Evolutionary conservation across 2,888 invertebrate genomes (phyloP), one percentile per base, ranked within the genome.

Genomic region (Rosalia funebris): DNA sequence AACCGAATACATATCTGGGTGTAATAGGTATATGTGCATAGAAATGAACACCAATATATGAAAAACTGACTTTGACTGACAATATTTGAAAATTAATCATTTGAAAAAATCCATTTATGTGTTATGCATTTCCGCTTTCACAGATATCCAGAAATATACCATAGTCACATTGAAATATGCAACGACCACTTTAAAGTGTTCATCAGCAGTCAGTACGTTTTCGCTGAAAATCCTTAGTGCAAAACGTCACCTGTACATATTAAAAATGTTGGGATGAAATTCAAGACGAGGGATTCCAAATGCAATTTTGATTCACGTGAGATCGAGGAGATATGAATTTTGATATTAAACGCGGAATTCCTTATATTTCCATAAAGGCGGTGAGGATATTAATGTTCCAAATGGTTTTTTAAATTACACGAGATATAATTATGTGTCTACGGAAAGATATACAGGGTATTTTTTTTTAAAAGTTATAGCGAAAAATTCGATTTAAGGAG

Each of bases 271-370:
- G 42, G 37, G 34, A 41, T 41, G 14, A 42, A 50, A 57, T 50
- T 37, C 44, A 15, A 36, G 47, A 41, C 25, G 42, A 34, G 48
- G 41, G 31, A 42, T 48, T 48, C 57, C 42, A 57, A 57, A 57
- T 57, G 57, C 42, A 57, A 50, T 57, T 57, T 57, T 57, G 48
- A 57, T 57, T 57, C 57, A 41, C 48, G 47, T 48, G 12, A 57
- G 57, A 57, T 57, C 48, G 11, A 50, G 48, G 25, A 41, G 50
- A 57, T 57, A 57, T 57, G 57, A 57, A 57, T 57, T 57, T 57
- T 50, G 57, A 57, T 57, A 57, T 57, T 57, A 57, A 57, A 50
- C 16, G 57, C 39, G 57, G 42, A 42, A 57, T 44, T 25, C 46
- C 46, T 47, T 42, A 42, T 16, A 53, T 53, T 53, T 53, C 53